Evolutionary conservation across 2,797 vertebrate species (phyloP), one percentile per base, ranked within the genome.

Genomic region (Anabas testudineus): DNA sequence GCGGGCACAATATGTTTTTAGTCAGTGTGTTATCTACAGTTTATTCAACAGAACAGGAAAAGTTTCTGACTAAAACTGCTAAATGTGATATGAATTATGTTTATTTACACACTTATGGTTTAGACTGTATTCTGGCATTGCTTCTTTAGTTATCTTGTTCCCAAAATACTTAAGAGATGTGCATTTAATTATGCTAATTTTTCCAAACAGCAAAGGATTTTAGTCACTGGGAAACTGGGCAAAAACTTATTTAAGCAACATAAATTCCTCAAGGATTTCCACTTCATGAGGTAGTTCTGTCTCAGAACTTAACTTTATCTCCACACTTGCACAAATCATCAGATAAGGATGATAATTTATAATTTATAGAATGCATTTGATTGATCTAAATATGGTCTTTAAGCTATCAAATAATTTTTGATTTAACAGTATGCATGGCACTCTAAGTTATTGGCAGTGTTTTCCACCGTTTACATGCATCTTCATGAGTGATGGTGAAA

Each of bases 401-500:
- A 10, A 21, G 3, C 9, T 42, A n/a, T 3, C 45, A 15, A 7
- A 30, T 30, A 4, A 30, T 30, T 30, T 30, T 48, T 46, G n/a
- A 62, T 18, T 7, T n/a, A n/a, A 43, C 43, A 43, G 7, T n/a
- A 43, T 39, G 36, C 13, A 14, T 18, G 18, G 8, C 41, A 18
- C 15, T 41, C 16, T 7, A 41, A 3, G 13, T 39, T 39, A 36
- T 36, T 36, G 8, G 8, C 34, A 36, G 34, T 36, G 3, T 30
- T 45, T 45, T 28, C 42, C 37, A 12, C 19, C n/a, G n/a, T n/a
- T n/a, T n/a, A n/a, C n/a, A n/a, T n/a, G n/a, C n/a, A n/a, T n/a
- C n/a, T n/a, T n/a, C n/a, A n/a, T n/a, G n/a, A n/a, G 19, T 65
- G 18, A 56, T 22, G 48, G 14, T 36, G 4, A 58, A 64, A 48